phyloP scores from a whole-genome alignment of 2,888 invertebrate genomes.

The Camptogramma bilineatum region DNA sequence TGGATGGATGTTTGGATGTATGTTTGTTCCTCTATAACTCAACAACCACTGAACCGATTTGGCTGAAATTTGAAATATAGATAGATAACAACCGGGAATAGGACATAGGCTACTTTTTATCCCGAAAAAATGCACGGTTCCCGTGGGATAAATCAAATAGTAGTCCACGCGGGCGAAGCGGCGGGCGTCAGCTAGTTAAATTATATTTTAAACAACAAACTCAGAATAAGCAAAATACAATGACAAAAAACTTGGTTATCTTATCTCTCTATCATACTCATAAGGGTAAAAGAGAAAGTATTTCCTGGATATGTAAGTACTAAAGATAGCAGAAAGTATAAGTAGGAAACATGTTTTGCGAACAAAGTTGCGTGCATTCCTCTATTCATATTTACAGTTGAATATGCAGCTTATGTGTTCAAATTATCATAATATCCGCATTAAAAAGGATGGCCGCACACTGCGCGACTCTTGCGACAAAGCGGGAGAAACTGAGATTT shows the following conservation, averaged over 20 bases:
- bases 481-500: not conserved
- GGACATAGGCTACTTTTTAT: too few relatives aligned
- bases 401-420: slow-evolving; percentile 17
- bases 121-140: too few relatives aligned
- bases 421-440: slow-evolving; percentile 22
- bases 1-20: too few relatives aligned
- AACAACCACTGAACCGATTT: too few relatives aligned
- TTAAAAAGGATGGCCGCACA: slow-evolving; percentile 3
- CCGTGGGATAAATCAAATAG: too few relatives aligned
- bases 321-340: not conserved
- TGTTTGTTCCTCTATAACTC: too few relatives aligned
- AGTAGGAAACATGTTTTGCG: not conserved
- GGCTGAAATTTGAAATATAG: too few relatives aligned
- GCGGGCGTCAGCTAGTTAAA: too few relatives aligned
- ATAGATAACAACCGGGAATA: too few relatives aligned
- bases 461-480: not conserved
- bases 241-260: not conserved
- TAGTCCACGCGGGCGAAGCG: too few relatives aligned
- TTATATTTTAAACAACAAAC: too few relatives aligned
- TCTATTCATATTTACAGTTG: slow-evolving; percentile 5
- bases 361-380: slow-evolving; percentile 3
- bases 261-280: not conserved
- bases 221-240: too few relatives aligned
- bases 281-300: not conserved
- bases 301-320: not conserved